A percentile compares a stretch with the other conserved stretches of the same genome.
Conservation (phyloP, 2,797 vertebrate genomes). For the Aphelocoma californica region DNA sequence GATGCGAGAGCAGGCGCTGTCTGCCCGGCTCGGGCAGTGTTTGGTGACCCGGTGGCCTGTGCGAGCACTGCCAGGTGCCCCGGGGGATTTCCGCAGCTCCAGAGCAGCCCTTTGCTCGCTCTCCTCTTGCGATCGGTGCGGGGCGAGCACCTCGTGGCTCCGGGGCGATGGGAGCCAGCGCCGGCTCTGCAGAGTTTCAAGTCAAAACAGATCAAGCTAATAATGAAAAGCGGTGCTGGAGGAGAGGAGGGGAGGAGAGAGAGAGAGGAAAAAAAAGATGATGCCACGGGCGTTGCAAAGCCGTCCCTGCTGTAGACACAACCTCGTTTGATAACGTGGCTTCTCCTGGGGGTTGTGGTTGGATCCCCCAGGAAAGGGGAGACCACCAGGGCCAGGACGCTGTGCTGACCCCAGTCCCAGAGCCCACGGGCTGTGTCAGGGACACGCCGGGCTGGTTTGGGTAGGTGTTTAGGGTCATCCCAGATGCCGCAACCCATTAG, state of each 20-base stretch:
- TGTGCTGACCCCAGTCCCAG: not conserved
- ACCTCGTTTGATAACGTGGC: not conserved
- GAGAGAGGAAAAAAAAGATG: not conserved
- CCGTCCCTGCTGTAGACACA: not conserved
- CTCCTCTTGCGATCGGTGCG: not conserved
- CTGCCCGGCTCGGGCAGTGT: not conserved
- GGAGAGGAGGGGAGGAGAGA: not conserved
- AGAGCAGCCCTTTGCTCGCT: not conserved
- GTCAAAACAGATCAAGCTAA: not conserved
- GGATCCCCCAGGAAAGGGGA: not conserved
- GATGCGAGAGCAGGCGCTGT: not conserved
- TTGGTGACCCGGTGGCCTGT: not conserved
- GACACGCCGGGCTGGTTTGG: fast-evolving
- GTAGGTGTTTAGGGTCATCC: not conserved
- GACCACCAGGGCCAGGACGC: not conserved
- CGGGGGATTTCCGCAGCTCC: not conserved
- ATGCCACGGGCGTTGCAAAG: not conserved
- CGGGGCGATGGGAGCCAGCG: not conserved
- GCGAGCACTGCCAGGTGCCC: not conserved
- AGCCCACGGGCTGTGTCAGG: not conserved
- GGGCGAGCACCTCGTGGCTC: not conserved
- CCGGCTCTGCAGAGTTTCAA: not conserved
- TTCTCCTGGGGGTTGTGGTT: not conserved
- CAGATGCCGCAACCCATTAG: not conserved
- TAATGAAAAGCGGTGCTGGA: not conserved